Conservation (phyloP, 2,888 invertebrate genomes). For the Temnothorax unifasciatus region DNA sequence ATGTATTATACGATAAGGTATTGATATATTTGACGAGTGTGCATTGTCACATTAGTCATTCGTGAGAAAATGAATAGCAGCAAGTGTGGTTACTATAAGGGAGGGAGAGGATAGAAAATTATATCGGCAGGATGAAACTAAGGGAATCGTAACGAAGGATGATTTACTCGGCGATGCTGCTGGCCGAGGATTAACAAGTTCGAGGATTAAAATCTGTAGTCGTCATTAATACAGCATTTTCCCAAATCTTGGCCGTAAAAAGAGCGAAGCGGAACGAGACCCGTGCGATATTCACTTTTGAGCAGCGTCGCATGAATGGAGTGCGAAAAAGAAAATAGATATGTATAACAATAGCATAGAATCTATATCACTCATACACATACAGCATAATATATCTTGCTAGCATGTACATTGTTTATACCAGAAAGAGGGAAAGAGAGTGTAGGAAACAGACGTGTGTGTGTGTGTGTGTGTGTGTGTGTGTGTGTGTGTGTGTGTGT, state of each 20-base stretch:
- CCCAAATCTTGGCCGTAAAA: conserved; percentile 25
- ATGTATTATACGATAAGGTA: conserved; percentile 81
- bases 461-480: neutral
- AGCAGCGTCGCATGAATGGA: conserved; percentile 81
- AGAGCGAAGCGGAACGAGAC: neutral
- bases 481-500: too few relatives aligned
- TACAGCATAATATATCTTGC: conserved; percentile 86
- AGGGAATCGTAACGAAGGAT: conserved; percentile 8
- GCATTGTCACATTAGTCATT: conserved; percentile 62
- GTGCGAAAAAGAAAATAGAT: conserved; percentile 75
- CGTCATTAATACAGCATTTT: conserved; percentile 38
- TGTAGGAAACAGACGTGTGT: conserved; percentile 12
- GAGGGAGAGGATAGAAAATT: conserved; percentile 25
- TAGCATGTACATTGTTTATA: conserved; percentile 85
- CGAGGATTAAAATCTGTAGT: conserved; percentile 35
- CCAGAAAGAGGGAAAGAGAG: conserved; percentile 67
- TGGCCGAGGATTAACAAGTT: conserved; percentile 16
- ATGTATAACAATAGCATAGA: conserved; percentile 85
- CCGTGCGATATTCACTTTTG: conserved; percentile 80
- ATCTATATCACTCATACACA: conserved; percentile 85
- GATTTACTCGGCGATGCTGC: conserved; percentile 16
- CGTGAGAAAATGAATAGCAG: conserved; percentile 12
- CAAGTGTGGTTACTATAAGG: conserved; percentile 6
- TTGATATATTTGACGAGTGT: conserved; percentile 62
- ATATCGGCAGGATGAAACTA: conserved; percentile 1